Conservation (phyloP, 2,797 vertebrate species). For the Brachyalestes nurse region DNA sequence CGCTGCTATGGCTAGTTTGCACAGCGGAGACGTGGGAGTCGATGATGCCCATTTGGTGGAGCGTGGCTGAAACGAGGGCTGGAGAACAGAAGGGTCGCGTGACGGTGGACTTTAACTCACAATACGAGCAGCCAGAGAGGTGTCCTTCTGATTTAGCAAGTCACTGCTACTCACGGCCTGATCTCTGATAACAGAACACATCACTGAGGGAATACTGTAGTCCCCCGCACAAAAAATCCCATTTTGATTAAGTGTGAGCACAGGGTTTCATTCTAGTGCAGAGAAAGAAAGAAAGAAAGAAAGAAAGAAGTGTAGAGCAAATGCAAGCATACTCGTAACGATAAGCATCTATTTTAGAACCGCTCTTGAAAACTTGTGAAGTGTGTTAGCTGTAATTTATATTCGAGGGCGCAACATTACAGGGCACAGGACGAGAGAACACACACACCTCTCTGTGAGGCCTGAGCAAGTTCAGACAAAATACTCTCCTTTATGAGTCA, state of each 20-base stretch:
- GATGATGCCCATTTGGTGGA: conserved; percentile 1
- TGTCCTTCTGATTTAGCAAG: not conserved
- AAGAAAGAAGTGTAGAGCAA: too few relatives aligned
- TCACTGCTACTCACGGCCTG: not conserved
- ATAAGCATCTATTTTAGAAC: not conserved
- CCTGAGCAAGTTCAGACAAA: not conserved
- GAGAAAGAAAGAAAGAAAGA: not conserved
- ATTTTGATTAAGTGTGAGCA: not conserved
- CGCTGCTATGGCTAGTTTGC: not conserved
- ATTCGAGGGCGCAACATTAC: not conserved
- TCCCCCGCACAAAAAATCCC: not conserved
- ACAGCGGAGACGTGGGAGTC: not conserved
- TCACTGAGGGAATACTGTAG: not conserved
- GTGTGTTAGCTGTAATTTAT: not conserved
- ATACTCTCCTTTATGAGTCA: not conserved
- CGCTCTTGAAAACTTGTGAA: not conserved
- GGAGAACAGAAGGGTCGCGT: not conserved
- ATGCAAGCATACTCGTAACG: not conserved
- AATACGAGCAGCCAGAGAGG: conserved; percentile 13
- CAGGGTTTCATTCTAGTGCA: not conserved
- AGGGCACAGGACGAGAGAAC: conserved; percentile 1
- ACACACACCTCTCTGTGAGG: not conserved
- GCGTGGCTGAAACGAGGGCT: conserved; percentile 15
- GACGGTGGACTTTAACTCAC: not conserved
- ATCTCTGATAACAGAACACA: not conserved